phyloP scores from a whole-genome alignment of 2,888 invertebrate genomes.

The Adelphocoris suturalis region DNA sequence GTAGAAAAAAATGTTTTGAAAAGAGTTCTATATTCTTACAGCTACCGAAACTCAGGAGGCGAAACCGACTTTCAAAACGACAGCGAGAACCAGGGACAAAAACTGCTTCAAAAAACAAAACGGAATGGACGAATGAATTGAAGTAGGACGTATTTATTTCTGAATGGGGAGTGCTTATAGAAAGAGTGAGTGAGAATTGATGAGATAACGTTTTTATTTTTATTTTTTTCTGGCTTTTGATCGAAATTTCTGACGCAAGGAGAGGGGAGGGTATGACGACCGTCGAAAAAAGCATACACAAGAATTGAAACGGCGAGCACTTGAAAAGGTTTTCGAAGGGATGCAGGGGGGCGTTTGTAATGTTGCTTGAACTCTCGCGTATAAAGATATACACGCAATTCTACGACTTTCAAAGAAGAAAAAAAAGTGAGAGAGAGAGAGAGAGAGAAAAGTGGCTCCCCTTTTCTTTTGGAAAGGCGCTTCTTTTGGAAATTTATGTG shows the following conservation, averaged over 20 bases:
- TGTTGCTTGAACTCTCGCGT: constrained; percentile 3
- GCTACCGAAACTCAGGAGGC: no score
- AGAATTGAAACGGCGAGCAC: constrained; percentile 8
- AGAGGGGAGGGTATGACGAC: background rate
- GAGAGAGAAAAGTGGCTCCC: background rate
- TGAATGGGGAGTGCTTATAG: background rate
- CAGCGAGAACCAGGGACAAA: background rate
- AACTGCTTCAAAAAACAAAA: background rate
- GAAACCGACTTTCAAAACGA: background rate
- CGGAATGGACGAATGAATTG: background rate
- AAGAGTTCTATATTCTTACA: no score
- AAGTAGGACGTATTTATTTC: constrained; percentile 13
- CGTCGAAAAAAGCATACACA: background rate
- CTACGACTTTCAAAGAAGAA: background rate
- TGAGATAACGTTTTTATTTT: background rate
- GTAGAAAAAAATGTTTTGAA: no score
- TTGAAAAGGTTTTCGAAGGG: background rate
- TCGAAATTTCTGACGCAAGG: background rate
- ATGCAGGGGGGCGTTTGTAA: background rate
- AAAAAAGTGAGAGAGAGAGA: background rate
- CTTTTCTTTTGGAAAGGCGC: background rate
- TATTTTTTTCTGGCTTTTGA: constrained; percentile 3
- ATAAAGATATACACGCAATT: constrained; percentile 56
- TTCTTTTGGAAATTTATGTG: constrained; percentile 51
- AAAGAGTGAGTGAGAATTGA: background rate